Conservation (phyloP, 1,140 invertebrate genomes). For the Geopemphigus sp. region DNA sequence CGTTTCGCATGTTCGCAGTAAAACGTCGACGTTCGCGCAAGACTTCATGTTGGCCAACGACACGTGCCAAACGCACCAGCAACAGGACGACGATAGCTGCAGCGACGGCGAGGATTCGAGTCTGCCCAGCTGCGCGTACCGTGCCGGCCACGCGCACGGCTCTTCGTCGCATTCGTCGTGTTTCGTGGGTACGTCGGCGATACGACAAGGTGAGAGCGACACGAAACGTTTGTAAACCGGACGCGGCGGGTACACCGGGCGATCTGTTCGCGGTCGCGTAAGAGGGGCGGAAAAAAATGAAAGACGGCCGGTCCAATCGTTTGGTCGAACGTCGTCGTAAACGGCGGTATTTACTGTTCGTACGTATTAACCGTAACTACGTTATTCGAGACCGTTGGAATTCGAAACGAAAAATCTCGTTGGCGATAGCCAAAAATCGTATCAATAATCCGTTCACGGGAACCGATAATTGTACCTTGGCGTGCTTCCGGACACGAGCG, state of each 20-base stretch:
- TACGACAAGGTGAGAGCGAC: slow-evolving; percentile 42
- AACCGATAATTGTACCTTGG: too few relatives aligned
- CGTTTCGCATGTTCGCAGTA: background rate
- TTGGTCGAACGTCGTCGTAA: too few relatives aligned
- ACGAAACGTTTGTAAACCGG: background rate
- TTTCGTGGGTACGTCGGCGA: slow-evolving; percentile 2
- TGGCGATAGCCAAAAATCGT: too few relatives aligned
- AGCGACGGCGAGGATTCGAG: slow-evolving; percentile 22
- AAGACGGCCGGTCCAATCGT: background rate
- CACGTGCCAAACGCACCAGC: slow-evolving; percentile 35
- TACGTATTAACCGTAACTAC: too few relatives aligned
- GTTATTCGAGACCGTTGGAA: too few relatives aligned
- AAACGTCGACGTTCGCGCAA: slow-evolving; percentile 18
- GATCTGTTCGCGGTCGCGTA: too few relatives aligned
- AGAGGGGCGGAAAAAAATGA: background rate
- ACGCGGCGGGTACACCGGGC: too few relatives aligned
- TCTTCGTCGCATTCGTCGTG: slow-evolving; percentile 20
- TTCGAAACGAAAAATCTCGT: too few relatives aligned
- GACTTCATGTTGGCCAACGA: slow-evolving; percentile 24
- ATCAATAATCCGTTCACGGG: too few relatives aligned
- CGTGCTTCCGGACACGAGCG: too few relatives aligned
- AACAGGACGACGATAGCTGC: slow-evolving; percentile 35
- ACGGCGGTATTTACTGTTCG: too few relatives aligned
- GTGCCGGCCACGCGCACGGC: slow-evolving; percentile 12
- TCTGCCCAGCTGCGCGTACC: slow-evolving; percentile 22